Evolutionary conservation across 2,113 vertebrate species (phyloP), one percentile per base, ranked within the genome.

Genomic region (Saccopteryx leptura): DNA sequence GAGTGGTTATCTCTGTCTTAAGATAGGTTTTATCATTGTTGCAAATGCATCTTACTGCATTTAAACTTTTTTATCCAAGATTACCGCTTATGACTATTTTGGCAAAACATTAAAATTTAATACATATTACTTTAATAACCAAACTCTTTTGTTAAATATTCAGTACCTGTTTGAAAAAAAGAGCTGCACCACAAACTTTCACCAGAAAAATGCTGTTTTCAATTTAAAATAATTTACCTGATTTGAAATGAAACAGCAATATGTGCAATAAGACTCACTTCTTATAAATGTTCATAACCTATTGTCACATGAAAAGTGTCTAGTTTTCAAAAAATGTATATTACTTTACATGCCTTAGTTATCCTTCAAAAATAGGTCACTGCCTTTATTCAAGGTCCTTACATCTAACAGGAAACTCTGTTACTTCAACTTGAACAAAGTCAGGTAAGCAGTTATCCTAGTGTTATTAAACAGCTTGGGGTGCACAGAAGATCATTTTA

Each of bases 191-290:
- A 86, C 39, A 71, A 74, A 78, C 6, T 58, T 81, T 93, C 31
- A 80, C n/a, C 52, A 84, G 65, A 90, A 92, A 87, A 75, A 39
- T 48, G 65, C n/a, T 85, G 4, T 31, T 86, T 79, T 71, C 54
- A 4, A 83, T 74, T 86, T 87, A 50, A 94, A 97, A 83, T 93
- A 23, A 19, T 65, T 92, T 71, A 69, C 50, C 33, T 58, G 28
- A 91, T 46, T 86, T 86, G 48, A 93, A 85, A 93, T 23, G 48
- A 92, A 92, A 95, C 15, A 81, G 19, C 23, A 80, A 2, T 66
- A 92, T 90, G 46, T 15, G 48, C 24, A 50, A 28, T 26, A 52
- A 82, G 39, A 33, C 14, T 92, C 26, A 56, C 54, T 92, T 94
- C n/a, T 72, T 86, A 87, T 46, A 91, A 76, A 87, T 89, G 24